A percentile compares a stretch with the other conserved stretches of the same genome.
phyloP scores from a whole-genome alignment of 2,797 vertebrate species.

The Natrix natrix region DNA sequence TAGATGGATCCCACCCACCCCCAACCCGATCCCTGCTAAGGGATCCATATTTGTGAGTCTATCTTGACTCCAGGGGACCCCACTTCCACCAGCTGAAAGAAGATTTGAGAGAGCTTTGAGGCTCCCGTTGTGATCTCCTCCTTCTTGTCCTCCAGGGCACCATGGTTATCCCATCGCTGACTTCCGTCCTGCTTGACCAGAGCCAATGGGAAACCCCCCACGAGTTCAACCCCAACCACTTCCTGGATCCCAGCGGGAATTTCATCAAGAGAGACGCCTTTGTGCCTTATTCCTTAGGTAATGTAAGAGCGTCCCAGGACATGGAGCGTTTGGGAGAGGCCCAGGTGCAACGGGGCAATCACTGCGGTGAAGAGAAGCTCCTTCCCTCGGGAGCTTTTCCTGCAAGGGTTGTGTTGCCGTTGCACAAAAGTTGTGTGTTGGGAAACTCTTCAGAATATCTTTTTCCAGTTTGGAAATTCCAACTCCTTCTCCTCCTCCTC shows the following conservation, averaged over 20 bases:
- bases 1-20: background rate
- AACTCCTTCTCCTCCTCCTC: background rate
- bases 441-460: background rate
- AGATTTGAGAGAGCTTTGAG: background rate
- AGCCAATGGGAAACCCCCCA: conserved; percentile 72
- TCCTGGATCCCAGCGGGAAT: conserved; percentile 67
- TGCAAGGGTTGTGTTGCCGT: background rate
- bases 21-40: background rate
- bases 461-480: background rate
- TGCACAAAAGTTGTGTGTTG: background rate
- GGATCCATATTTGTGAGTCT: background rate
- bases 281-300: conserved; percentile 75
- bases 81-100: background rate
- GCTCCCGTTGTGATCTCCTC: background rate
- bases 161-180: conserved; percentile 70
- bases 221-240: conserved; percentile 76
- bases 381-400: background rate
- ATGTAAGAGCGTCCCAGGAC: background rate
- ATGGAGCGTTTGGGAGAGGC: background rate
- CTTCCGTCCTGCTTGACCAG: conserved; percentile 73
- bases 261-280: conserved; percentile 74
- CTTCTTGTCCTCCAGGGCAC: conserved; percentile 66
- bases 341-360: background rate
- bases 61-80: background rate
- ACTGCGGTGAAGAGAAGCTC: background rate